These are phyloP conservation scores for Enteromius mattozi DNA, from an alignment of 2,797 vertebrate species.

Conservation along the genomic window DNA sequence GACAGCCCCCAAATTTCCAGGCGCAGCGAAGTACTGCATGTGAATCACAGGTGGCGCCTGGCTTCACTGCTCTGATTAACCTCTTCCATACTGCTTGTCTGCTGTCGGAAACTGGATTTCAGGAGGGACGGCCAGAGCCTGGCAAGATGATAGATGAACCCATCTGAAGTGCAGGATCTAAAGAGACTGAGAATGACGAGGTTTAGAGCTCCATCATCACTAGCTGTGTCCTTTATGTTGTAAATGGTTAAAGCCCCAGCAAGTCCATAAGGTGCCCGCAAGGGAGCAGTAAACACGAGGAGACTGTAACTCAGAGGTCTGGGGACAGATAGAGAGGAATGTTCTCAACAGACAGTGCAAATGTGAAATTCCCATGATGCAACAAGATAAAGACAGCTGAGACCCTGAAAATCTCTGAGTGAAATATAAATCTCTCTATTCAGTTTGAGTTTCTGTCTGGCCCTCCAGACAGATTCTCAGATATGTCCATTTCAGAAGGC, in stretches of 20 bases:
- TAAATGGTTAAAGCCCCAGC: constrained; percentile 38
- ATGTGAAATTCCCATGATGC: constrained; percentile 9
- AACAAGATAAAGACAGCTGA: constrained; percentile 2
- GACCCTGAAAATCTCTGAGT: not conserved
- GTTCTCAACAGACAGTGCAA: constrained; percentile 5
- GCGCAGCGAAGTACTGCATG: constrained; percentile 8
- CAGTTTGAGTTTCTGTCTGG: not conserved
- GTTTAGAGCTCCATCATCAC: constrained; percentile 48
- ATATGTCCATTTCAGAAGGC: not conserved
- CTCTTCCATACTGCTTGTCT: constrained; percentile 45
- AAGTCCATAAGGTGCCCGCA: constrained; percentile 28
- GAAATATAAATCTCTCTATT: constrained; percentile 21
- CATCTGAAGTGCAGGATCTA: constrained; percentile 36
- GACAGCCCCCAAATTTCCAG: constrained; percentile 44
- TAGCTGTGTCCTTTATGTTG: constrained; percentile 46
- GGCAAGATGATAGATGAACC: constrained; percentile 37
- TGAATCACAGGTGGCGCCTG: constrained; percentile 39
- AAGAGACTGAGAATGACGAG: constrained; percentile 39
- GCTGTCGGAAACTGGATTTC: constrained; percentile 13
- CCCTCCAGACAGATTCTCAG: not conserved
- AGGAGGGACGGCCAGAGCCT: constrained; percentile 6
- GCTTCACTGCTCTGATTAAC: constrained; percentile 43
- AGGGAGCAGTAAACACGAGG: constrained; percentile 42
- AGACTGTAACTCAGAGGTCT: constrained; percentile 39
- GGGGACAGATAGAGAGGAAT: constrained; percentile 18